Conservation (phyloP, 2,113 vertebrate genomes). For the Oreamnos americanus region DNA sequence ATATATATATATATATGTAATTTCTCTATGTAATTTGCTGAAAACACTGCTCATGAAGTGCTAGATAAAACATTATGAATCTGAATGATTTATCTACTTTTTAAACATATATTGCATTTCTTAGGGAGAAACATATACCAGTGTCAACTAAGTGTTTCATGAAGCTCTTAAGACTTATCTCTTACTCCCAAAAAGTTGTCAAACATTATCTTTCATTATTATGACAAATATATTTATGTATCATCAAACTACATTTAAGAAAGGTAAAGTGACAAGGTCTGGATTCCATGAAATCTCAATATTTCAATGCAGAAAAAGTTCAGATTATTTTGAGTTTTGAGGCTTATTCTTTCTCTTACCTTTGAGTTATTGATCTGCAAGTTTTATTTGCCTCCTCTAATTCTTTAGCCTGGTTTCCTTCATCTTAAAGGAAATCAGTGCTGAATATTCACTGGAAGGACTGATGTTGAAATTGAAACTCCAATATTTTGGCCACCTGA, state of each 20-base stretch:
- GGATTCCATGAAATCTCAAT: background rate
- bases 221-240: background rate
- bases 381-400: background rate
- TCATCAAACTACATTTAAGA: background rate
- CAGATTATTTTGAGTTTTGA: background rate
- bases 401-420: background rate
- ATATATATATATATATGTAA: no score
- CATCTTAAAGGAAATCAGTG: background rate
- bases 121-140: background rate
- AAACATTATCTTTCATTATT: background rate
- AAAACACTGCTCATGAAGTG: background rate
- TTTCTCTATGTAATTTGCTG: background rate
- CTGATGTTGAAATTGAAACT: background rate
- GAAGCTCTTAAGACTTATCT: background rate
- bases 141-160: background rate
- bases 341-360: background rate
- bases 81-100: background rate
- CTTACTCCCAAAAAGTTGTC: background rate
- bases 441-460: background rate
- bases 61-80: background rate
- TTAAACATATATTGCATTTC: background rate
- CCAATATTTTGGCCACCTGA: background rate
- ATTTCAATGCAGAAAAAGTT: background rate
- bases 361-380: background rate
- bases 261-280: background rate